A percentile compares a stretch with the other conserved stretches of the same genome.
Conservation (phyloP, 2,797 vertebrate species). For the Acrocephalus scirpaceus region DNA sequence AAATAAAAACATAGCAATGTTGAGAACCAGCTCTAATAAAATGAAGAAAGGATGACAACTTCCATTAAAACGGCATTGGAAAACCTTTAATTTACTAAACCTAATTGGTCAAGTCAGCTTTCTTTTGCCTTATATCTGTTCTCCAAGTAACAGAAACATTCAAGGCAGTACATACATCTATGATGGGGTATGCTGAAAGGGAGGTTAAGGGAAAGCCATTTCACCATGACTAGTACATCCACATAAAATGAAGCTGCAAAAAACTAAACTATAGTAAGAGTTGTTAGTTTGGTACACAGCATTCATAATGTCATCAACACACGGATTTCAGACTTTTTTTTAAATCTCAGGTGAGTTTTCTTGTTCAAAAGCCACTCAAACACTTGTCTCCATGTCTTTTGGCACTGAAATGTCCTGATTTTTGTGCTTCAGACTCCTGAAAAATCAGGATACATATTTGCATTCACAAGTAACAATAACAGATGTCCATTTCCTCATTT, state of each 20-base stretch:
- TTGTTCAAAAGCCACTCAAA: neutral
- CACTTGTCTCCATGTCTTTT: neutral
- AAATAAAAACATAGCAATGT: neutral
- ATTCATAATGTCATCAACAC: neutral
- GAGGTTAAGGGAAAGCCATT: neutral
- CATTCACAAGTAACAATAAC: neutral
- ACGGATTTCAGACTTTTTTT: neutral
- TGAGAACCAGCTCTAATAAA: neutral
- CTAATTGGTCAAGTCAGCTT: neutral
- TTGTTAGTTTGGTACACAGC: neutral
- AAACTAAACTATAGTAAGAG: neutral
- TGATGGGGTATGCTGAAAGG: accelerated
- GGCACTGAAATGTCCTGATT: neutral
- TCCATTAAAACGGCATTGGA: neutral
- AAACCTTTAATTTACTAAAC: neutral
- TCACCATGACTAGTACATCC: neutral
- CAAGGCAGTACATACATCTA: neutral
- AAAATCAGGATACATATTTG: neutral
- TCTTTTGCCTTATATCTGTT: neutral
- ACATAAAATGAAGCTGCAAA: neutral
- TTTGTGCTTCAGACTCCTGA: neutral
- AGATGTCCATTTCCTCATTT: neutral
- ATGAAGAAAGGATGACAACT: neutral
- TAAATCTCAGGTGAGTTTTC: neutral
- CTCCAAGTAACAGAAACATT: neutral